A percentile compares a stretch with the other conserved stretches of the same genome.
phyloP scores from a whole-genome alignment of 1,140 invertebrate genomes.

The Drosophila equinoxialis region DNA sequence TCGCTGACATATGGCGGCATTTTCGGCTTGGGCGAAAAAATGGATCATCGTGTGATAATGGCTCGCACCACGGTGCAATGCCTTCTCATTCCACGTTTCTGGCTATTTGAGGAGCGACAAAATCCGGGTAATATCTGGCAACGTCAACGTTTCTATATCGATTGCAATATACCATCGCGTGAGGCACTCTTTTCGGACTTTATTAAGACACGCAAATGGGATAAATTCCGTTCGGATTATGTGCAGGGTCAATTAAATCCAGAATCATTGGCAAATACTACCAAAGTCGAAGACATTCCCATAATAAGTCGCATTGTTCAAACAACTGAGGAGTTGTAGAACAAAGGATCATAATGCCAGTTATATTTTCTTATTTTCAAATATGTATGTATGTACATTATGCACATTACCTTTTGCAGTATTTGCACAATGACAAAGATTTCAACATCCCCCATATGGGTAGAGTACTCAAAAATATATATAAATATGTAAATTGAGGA shows the following conservation, averaged over 20 bases:
- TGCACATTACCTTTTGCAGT: too few species aligned
- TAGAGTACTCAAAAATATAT: too few species aligned
- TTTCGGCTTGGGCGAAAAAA: constrained; percentile 84
- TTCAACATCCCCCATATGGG: too few species aligned
- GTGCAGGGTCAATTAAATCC: constrained; percentile 49
- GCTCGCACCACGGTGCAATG: constrained; percentile 84
- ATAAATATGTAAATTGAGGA: too few species aligned
- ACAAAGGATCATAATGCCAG: not conserved
- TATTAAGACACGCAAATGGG: constrained; percentile 84
- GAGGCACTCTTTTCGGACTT: constrained; percentile 84
- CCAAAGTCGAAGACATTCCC: constrained; percentile 71
- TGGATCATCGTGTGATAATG: constrained; percentile 84
- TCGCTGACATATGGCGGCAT: constrained; percentile 69
- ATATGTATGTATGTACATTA: not conserved
- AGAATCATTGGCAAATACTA: constrained; percentile 30
- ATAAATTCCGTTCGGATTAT: constrained; percentile 82
- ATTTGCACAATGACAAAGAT: too few species aligned
- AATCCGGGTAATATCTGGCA: constrained; percentile 86
- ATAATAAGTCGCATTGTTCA: constrained; percentile 74
- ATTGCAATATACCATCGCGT: constrained; percentile 84
- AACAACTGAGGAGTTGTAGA: constrained; percentile 35
- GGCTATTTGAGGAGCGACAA: constrained; percentile 84
- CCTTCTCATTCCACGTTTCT: constrained; percentile 85
- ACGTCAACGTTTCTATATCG: constrained; percentile 84
- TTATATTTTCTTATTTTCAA: constrained; percentile 11